These are phyloP conservation scores for Musca domestica DNA, from an alignment of 1,140 invertebrate genomes.

Conservation along the genomic window DNA sequence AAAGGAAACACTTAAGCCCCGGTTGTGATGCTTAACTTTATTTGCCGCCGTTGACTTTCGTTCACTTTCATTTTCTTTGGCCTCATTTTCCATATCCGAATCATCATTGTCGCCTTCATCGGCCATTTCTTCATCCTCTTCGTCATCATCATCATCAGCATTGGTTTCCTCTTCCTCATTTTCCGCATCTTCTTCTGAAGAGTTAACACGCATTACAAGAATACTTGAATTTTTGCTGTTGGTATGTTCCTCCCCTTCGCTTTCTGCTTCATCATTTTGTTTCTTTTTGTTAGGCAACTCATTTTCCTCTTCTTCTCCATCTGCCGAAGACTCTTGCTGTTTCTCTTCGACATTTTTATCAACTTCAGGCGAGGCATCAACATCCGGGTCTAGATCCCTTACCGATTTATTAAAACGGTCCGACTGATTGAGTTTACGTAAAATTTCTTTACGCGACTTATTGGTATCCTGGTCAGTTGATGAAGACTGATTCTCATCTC, in stretches of 20 bases:
- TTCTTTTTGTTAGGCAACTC: background rate
- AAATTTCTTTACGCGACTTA: conserved; percentile 25
- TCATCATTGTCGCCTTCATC: background rate
- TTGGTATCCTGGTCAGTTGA: conserved; percentile 4
- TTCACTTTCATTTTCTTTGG: background rate
- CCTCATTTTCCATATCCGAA: background rate
- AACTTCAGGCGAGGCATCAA: background rate
- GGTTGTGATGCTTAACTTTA: background rate
- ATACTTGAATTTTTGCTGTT: background rate
- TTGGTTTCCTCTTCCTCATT: background rate
- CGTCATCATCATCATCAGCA: background rate
- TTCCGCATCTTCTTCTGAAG: background rate
- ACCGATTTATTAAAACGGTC: conserved; percentile 36
- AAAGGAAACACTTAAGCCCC: conserved; percentile 6
- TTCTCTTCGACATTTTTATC: background rate
- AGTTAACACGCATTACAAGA: too few relatives aligned
- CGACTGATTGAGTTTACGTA: conserved; percentile 31
- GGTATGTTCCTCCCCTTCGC: background rate
- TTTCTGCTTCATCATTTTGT: background rate
- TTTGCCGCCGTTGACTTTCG: background rate
- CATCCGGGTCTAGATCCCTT: conserved; percentile 6
- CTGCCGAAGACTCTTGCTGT: background rate
- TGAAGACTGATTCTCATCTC: background rate
- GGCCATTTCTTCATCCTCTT: background rate
- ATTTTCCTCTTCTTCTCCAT: background rate